Percentiles rank a stretch among this genome's conserved stretches.
These are phyloP conservation scores for Virgularia gustaviana DNA, from an alignment of 92 coral and sea anemone genomes.

Conservation along the genomic window DNA sequence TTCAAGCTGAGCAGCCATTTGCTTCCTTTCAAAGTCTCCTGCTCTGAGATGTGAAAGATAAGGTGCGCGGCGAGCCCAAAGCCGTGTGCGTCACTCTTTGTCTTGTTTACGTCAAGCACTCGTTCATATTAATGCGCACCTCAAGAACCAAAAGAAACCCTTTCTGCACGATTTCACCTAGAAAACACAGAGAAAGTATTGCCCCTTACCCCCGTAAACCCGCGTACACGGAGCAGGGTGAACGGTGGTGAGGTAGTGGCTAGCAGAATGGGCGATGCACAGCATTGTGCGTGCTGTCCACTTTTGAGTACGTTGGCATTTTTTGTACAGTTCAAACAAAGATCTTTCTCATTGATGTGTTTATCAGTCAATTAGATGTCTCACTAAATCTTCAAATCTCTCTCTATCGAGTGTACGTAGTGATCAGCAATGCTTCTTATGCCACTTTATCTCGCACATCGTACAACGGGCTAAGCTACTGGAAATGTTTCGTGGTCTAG, in stretches of 20 bases:
- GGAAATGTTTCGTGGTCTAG: neutral
- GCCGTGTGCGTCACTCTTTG: constrained; percentile 27
- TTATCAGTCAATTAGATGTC: constrained; percentile 31
- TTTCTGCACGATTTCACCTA: neutral
- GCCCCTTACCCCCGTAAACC: neutral
- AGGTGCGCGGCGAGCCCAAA: constrained; percentile 7
- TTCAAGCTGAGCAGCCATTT: neutral
- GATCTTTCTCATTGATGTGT: neutral
- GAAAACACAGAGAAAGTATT: neutral
- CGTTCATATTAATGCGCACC: constrained; percentile 28
- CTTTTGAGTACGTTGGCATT: neutral
- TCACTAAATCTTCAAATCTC: neutral
- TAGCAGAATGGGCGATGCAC: too few relatives aligned
- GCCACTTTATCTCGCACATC: too few relatives aligned
- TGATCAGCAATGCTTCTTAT: neutral
- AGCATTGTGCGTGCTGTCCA: too few relatives aligned
- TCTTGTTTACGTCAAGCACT: constrained; percentile 18
- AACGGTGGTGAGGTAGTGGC: too few relatives aligned
- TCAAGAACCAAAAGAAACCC: neutral
- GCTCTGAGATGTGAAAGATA: constrained; percentile 16
- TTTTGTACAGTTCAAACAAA: constrained; percentile 12
- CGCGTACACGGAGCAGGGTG: neutral
- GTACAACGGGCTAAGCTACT: too few relatives aligned
- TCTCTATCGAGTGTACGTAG: neutral
- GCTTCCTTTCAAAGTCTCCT: neutral